Base-by-base conservation (phyloP, 64 coral and sea anemone species). In the Stichodactyla mertensii region DNA sequence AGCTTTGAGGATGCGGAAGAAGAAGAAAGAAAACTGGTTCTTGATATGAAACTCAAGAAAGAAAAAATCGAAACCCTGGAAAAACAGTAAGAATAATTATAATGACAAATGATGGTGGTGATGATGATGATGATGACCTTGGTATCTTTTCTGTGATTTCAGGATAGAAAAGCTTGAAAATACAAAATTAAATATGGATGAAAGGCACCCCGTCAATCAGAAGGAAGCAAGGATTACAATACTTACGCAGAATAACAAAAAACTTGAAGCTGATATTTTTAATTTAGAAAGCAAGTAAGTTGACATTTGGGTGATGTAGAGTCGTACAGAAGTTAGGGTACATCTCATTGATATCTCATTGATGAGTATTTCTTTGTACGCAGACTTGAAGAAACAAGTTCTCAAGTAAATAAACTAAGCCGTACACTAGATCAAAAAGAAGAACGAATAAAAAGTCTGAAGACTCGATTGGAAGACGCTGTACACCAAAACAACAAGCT, bases 401-500 rank as follows among this genome's bases (percentile, higher is more conserved):
- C 93, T 52, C 90, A 94, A 51, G 83, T 92, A 12, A 91, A 89
- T 60, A 92, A 92, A 80, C 84, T 99, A 12, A 79, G 55, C 60
- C 90, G 88, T 5, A 70, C 78, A n/a, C 64, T 95, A 20, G 92
- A 92, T 7, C 93, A 99, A 28, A 92, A 89, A 82, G 88, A 95
- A 56, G 90, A 99, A 14, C 84, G 93, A 77, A 87, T 99, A 19
- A 87, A 90, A 52, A 77, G 81, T 19, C 78, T 99, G 58, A 99
- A 95, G 57, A 78, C 85, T 67, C 94, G 92, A 61, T 88, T 99
- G 53, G 92, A 98, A 66, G 92, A 92, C 52, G 89, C 92, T 26
- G 95, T 94, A 71, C 90, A 92, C 82, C 93, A 89, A 15, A 92
- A 92, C 59, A 92, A 92, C 77, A 92, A 99, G 78, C 55, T 96